Conservation (phyloP, 2,888 invertebrate species). For the Caenorhabditis imperialis region DNA sequence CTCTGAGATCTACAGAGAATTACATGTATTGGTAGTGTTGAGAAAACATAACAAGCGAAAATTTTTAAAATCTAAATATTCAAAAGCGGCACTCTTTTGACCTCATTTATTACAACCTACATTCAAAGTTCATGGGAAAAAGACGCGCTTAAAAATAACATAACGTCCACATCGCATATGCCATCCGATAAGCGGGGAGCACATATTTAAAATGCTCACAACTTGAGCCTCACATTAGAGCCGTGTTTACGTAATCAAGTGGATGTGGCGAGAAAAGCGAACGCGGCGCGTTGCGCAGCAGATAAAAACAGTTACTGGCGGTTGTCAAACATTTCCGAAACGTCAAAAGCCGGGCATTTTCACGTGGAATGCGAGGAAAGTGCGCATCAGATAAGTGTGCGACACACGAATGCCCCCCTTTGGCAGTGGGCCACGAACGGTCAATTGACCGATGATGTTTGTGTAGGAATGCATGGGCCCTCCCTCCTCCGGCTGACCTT, state of each 20-base stretch:
- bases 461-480: conserved; percentile 45
- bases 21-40: no score
- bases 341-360: conserved; percentile 5
- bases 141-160: not conserved
- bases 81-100: no score
- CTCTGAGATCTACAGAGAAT: no score
- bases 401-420: conserved; percentile 3
- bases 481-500: conserved; percentile 30
- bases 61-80: no score
- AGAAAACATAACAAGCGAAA: no score
- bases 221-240: not conserved
- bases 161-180: conserved; percentile 1
- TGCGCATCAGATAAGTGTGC: no score
- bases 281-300: conserved; percentile 21
- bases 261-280: conserved; percentile 14
- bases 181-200: no score
- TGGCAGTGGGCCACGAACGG: conserved; percentile 15
- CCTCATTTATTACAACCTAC: no score
- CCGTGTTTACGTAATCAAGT: conserved; percentile 35
- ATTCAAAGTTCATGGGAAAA: no score
- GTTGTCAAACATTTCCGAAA: conserved; percentile 7
- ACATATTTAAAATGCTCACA: conserved; percentile 40
- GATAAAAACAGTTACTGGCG: conserved; percentile 37
- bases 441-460: conserved; percentile 42
- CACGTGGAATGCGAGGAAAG: no score